A percentile compares a stretch with the other conserved stretches of the same genome.
phyloP scores from a whole-genome alignment of 2,113 vertebrate genomes.

The Atlantisia rogersi region DNA sequence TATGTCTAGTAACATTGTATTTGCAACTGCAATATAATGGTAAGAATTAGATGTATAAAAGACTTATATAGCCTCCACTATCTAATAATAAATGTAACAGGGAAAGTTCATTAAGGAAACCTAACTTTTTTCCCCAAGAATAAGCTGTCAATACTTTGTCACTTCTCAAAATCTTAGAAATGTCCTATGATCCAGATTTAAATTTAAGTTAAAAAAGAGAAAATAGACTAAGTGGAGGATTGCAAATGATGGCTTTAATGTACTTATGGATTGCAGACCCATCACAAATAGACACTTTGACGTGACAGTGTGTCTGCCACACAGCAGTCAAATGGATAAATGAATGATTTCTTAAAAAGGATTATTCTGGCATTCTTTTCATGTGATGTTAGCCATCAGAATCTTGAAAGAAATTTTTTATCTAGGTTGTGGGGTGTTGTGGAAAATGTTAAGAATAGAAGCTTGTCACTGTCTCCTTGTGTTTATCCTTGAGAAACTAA shows the following conservation, averaged over 20 bases:
- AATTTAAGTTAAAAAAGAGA: background rate
- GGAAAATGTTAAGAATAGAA: background rate
- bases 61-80: background rate
- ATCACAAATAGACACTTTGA: background rate
- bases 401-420: background rate
- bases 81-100: background rate
- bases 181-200: background rate
- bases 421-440: background rate
- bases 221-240: background rate
- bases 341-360: background rate
- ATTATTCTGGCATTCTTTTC: background rate
- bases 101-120: background rate
- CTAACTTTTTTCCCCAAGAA: background rate
- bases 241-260: background rate
- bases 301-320: background rate
- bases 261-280: background rate
- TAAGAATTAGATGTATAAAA: background rate
- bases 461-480: fast-evolving
- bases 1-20: background rate
- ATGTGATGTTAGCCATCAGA: background rate
- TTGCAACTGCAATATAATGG: background rate
- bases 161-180: background rate
- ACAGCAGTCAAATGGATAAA: background rate
- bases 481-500: background rate
- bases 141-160: background rate